These are phyloP conservation scores for Peromyscus californicus DNA, from an alignment of 2,113 vertebrate species.

Conservation along the genomic window DNA sequence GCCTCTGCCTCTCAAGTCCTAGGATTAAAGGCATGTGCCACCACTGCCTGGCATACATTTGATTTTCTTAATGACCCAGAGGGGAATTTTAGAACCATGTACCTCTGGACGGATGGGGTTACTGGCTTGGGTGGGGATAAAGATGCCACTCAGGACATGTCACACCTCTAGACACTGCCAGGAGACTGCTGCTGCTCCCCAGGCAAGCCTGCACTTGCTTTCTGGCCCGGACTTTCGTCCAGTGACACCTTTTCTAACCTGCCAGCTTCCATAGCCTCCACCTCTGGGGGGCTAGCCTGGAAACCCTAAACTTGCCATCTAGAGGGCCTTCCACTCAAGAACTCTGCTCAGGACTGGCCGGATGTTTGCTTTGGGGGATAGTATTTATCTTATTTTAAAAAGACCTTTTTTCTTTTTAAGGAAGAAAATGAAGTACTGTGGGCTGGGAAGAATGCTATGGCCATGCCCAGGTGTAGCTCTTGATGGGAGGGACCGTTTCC, in stretches of 20 bases:
- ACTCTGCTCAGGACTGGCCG: slow-evolving; percentile 8
- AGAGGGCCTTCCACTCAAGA: slow-evolving; percentile 15
- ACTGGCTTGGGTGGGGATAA: neutral
- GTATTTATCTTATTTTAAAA: slow-evolving; percentile 72
- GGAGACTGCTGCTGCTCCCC: neutral
- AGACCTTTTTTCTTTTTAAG: slow-evolving; percentile 72
- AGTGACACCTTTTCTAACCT: neutral
- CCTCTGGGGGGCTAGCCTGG: neutral
- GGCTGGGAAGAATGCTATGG: slow-evolving; percentile 37
- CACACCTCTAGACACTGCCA: neutral
- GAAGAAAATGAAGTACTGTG: slow-evolving; percentile 58
- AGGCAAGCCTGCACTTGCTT: neutral
- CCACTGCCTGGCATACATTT: neutral
- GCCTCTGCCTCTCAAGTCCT: neutral
- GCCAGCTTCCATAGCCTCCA: neutral
- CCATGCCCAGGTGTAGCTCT: neutral
- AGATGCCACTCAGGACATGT: neutral
- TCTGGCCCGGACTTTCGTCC: neutral
- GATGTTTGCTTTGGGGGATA: neutral
- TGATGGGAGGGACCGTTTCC: neutral
- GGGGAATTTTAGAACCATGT: neutral
- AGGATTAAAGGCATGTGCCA: neutral
- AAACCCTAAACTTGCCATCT: neutral
- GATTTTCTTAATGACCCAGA: neutral
- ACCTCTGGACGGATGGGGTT: neutral